Base-by-base conservation (phyloP, 2,113 vertebrate genomes). In the Turdus rufiventris region DNA sequence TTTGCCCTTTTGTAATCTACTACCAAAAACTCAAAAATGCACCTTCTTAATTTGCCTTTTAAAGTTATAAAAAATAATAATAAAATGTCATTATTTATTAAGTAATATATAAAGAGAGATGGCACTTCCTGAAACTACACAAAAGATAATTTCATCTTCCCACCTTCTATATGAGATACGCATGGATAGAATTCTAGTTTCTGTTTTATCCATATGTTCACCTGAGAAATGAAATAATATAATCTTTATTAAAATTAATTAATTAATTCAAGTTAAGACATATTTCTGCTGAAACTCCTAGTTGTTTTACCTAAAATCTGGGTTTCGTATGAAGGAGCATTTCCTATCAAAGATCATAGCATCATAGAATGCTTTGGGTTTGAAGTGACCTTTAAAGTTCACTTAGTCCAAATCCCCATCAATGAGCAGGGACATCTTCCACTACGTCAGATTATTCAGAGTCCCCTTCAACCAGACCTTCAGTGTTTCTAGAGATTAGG, bases 381-480 rank as follows among this genome's bases (percentile, higher is more conserved):
- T 34, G 4, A 85, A 60, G 9, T 19, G 31, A 33, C 20, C 4
- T 53, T 53, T 45, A 70, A 29, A 45, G 8, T 6, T 29, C 16
- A 9, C 26, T 61, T 50, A 70, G 23, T 45, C 14, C 12, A 31
- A 45, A 8, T 40, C 13, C 26, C 29, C 17, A 29, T 6, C 28
- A 26, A 8, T n/a, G 12, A n/a, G 4, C 2, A 12, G 14, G 18
- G 36, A 7, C 11, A n/a, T 45, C 17, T 45, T 51, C 24, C 12
- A 25, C 13, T 38, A 12, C 0, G 1, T 38, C 19, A n/a, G 33
- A 7, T 50, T 63, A 11, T 47, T 45, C 15, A 45, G 16, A 50
- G 28, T 54, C 14, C 8, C 12, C 18, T 65, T 48, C 36, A 57
- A 14, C 57, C 16, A 38, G 36, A 38, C 23, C 16, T 45, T 25